phyloP scores from a whole-genome alignment of 2,113 vertebrate species.

The Ciconia stormi region DNA sequence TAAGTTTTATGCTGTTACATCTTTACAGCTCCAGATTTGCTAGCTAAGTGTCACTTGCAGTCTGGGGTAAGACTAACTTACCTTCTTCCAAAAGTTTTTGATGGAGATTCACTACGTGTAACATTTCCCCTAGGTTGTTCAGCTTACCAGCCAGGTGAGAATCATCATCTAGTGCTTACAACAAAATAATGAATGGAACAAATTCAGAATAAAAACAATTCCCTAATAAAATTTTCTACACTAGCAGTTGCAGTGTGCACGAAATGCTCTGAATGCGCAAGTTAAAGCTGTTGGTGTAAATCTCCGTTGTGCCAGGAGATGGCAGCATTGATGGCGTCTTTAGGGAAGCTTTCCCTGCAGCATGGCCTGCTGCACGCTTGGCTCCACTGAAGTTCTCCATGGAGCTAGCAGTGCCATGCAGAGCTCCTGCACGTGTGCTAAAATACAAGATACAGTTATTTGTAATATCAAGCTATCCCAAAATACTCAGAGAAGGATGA shows the following conservation, averaged over 20 bases:
- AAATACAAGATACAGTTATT: fast-evolving
- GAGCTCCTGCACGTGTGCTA: fast-evolving
- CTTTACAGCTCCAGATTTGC: neutral
- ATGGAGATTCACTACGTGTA: fast-evolving
- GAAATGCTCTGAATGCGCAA: fast-evolving
- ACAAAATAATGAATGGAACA: fast-evolving
- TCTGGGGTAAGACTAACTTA: neutral
- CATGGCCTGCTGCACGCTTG: fast-evolving
- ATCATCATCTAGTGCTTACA: neutral
- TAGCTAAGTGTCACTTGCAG: neutral
- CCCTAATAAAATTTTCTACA: fast-evolving
- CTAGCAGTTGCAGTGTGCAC: neutral
- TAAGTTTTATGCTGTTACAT: neutral
- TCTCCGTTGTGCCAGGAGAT: neutral
- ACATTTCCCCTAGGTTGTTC: neutral
- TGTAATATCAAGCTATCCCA: neutral
- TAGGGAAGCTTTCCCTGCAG: neutral
- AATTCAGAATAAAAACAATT: neutral
- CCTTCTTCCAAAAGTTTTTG: neutral
- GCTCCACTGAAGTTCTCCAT: fast-evolving
- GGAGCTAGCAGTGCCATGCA: neutral
- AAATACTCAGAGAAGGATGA: neutral
- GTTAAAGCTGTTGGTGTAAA: neutral
- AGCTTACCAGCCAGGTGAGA: neutral
- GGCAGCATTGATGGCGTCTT: conserved; percentile 18